Base-by-base conservation (phyloP, 2,888 invertebrate genomes). In the Leucophenga maculata region DNA sequence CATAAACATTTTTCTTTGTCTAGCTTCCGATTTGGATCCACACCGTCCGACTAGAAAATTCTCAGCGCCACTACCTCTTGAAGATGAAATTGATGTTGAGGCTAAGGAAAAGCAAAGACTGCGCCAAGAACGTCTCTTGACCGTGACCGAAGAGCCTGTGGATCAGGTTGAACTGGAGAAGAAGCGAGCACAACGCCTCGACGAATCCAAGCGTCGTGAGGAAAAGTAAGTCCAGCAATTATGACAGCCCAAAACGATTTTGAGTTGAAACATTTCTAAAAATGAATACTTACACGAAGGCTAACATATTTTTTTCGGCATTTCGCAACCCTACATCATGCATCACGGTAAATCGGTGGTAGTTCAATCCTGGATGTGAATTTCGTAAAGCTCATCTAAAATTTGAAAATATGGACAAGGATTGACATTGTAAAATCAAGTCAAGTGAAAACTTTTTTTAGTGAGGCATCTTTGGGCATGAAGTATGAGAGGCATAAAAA, bases 11-110 rank as follows among this genome's bases (percentile, higher is more conserved):
- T 22, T 22, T 55, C 14, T 55, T 55, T 18, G 11, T 11, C 22
- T 39, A 60, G 87, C 90, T 91, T 90, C 91, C 78, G 91, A 91
- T 84, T 90, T 93, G 90, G 91, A 92, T 76, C 92, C 93, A 77
- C 90, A 91, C 87, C 92, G 93, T 84, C 92, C 93, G 82, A 91
- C 92, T 85, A 91, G 93, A 86, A 92, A 91, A 87, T 93, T 93
- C 89, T 91, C 92, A 86, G 90, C 90, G 72, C 91, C 90, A 69
- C 88, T 90, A 80, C 87, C 88, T 67, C 89, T 92, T 87, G 92
- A 92, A 75, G 92, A 92, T 79, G 91, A 91, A 1, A 68, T 80
- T 16, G 89, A 88, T 70, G 84, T 90, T 72, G 92, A 93, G 79
- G 86, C 92, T 73, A 92, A 92, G 80, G 92, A 92, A 62, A 90